Evolutionary conservation across 1,140 invertebrate genomes (phyloP), one percentile per base, ranked within the genome.

Genomic region (Pinna nobilis): DNA sequence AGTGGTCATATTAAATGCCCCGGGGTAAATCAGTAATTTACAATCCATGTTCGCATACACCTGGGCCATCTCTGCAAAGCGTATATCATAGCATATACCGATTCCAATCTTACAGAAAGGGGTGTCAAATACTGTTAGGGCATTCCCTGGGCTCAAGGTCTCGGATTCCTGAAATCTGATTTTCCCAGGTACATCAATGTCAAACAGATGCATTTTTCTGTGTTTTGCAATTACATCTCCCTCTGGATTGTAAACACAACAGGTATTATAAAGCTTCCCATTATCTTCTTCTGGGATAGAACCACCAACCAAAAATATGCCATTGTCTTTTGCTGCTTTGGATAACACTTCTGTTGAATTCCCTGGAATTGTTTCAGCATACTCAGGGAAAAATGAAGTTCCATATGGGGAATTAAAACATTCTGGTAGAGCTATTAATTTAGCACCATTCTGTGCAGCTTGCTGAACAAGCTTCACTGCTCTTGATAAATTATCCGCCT

Each of bases 331-430:
- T 0, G 96, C 96, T 6, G 93, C 92, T 66, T 91, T 86, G 0
- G 95, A 94, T 41, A 98, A 87, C 47, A 93, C 92, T 32, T 89
- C 66, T 47, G 92, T 92, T 1, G 95, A 96, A 73, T 92, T 64
- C 18, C 87, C 71, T 0, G 96, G 95, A 33, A 98, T 93, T 23
- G 87, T 83, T 89, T 98, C 97, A 0, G 96, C 94, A 90, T 97
- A 97, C 82, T 96, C 91, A 1, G 91, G 86, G 86, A 98, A 98
- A 85, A 94, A 94, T 80, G 94, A 93, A 35, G 95, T 95, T 74
- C 96, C 96, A 90, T 98, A 98, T 0, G 96, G 96, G 33, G 94
- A 96, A 89, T 98, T 98, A 82, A 98, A 98, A 84, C 96, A 98
- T 91, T 98, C 96, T 0, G 96, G 96, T 15, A 98, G 85, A 0